Base-by-base conservation (phyloP, 2,113 vertebrate genomes). In the Lophura nycthemera region DNA sequence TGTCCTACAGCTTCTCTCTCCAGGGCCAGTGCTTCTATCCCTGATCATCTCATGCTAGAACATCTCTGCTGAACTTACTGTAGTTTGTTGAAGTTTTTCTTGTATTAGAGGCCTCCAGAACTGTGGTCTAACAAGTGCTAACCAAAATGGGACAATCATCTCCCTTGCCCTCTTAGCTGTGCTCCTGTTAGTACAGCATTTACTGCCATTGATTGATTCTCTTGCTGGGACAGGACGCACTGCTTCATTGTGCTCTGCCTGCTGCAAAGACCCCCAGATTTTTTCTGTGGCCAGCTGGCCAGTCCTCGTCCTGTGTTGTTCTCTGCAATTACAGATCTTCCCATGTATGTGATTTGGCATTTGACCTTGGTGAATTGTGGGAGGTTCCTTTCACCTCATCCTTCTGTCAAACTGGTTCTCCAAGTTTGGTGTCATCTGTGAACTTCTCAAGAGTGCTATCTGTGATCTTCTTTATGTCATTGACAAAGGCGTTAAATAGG, bases 21-120 rank as follows among this genome's bases (percentile, higher is more conserved):
- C 40, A 14, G 16, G 22, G 24, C 32, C 52, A 12, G 20, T 2
- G 0, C 57, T 64, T 11, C 2, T 17, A 27, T 6, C 12, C 21
- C 40, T 56, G 52, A 14, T 1, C 6, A 8, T 29, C 34, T 36
- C 0, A 0, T 4, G 21, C 24, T 8, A 50, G 48, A 50, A 50
- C 24, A 13, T 32, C 27, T 56, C 24, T 67, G 15, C 69, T 80
- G 76, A 16, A 19, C 64, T 47, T 38, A 38, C 25, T 65, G 38
- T 32, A 8, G 10, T 32, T 76, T 66, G 4, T 32, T 6, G 4
- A 52, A 20, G 48, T 38, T n/a, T 70, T 25, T 40, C 56, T 43
- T 20, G 7, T 27, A n/a, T 42, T 71, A n/a, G 20, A 17, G 12
- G 47, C 71, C 24, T n/a, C 25, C 20, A 1, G 59, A 47, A 40